These are phyloP conservation scores for Tipula vernalis DNA, from an alignment of 2,888 invertebrate species.

Conservation along the genomic window DNA sequence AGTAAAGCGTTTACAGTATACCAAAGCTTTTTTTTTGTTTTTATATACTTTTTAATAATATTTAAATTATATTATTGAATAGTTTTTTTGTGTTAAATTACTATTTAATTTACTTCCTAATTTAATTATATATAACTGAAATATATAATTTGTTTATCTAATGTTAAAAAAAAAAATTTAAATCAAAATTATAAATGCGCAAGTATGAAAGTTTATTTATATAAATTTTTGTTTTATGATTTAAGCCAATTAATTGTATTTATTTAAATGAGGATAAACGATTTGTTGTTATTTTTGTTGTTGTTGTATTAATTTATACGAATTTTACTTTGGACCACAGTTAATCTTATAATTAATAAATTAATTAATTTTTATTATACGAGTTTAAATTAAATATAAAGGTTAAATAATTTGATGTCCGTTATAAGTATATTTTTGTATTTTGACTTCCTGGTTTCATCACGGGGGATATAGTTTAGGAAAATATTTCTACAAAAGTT, in stretches of 20 bases:
- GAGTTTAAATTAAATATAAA: neutral
- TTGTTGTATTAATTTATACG: neutral
- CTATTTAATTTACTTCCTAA: neutral
- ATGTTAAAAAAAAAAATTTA: neutral
- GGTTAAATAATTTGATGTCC: neutral
- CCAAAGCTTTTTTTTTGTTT: constrained; percentile 31
- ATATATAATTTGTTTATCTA: neutral
- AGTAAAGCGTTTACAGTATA: constrained; percentile 38
- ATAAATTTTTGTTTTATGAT: neutral
- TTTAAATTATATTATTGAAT: neutral
- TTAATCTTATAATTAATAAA: neutral
- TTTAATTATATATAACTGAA: neutral
- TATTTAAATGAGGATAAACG: neutral
- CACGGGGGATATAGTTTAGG: neutral
- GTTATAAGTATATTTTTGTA: neutral
- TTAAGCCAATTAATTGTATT: neutral
- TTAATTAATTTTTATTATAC: neutral
- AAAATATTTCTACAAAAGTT: neutral
- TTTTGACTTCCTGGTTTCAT: neutral
- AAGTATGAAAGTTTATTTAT: neutral
- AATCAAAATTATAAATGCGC: neutral
- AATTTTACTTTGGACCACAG: neutral
- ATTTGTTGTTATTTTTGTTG: neutral
- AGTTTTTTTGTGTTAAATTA: neutral
- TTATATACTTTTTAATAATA: constrained; percentile 20